Conservation (phyloP, 2,797 vertebrate species). For the Peromyscus nudipes region DNA sequence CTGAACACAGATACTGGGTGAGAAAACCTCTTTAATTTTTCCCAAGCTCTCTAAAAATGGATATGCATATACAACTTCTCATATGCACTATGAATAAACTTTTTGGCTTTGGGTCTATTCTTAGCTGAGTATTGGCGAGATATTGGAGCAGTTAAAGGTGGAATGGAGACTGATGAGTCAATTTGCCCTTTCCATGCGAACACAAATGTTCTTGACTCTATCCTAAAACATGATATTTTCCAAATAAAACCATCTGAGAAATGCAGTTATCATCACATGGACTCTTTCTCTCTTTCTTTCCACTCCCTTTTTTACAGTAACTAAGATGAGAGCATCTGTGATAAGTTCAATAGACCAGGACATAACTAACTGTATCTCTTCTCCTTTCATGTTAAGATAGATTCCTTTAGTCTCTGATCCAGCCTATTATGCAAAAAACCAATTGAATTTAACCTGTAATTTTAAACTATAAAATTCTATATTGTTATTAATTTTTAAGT, state of each 20-base stretch:
- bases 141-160: background rate
- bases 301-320: background rate
- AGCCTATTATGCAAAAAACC: background rate
- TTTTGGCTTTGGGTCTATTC: conserved; percentile 26
- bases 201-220: conserved; percentile 23
- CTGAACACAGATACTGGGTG: background rate
- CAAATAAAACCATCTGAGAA: conserved; percentile 54
- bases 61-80: background rate
- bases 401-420: conserved; percentile 29
- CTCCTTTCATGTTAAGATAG: conserved; percentile 50
- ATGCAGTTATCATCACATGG: conserved; percentile 39
- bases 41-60: background rate
- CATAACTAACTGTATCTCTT: conserved; percentile 3
- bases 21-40: background rate
- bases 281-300: background rate
- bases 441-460: conserved; percentile 39
- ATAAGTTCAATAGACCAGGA: background rate
- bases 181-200: conserved; percentile 41
- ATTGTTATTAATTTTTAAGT: conserved; percentile 45
- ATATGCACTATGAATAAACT: background rate
- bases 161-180: conserved; percentile 44
- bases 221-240: conserved; percentile 65
- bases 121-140: conserved; percentile 11
- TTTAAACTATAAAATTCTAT: conserved; percentile 67
- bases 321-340: conserved; percentile 27